Evolutionary conservation across 2,888 invertebrate species (phyloP), one percentile per base, ranked within the genome.

Genomic region (Netelia virgata): DNA sequence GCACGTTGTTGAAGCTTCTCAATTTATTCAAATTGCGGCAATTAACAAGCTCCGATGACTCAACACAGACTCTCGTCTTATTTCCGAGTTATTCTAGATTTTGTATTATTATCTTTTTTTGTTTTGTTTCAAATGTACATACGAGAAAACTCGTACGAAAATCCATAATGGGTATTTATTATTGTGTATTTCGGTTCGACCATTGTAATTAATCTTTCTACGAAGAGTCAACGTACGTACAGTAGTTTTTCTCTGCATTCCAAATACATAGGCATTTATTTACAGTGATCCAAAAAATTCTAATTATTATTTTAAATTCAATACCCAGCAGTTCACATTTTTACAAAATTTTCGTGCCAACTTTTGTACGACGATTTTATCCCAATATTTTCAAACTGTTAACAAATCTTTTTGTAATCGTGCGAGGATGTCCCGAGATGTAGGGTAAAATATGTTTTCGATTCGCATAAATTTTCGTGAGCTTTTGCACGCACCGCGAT

Each of bases 401-500:
- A 36, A 36, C 36, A 36, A 36, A 36, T 36, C 36, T 36, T 36
- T 47, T 47, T 47, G 47, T 47, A 47, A 47, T 14, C 23, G 50
- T 14, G 6, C 36, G 6, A 36, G 36, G 6, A 6, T 36, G 6
- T 6, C 6, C 6, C 36, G 23, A 18, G 14, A 50, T 68, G 23
- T 14, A 68, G 41, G 23, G 61, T 57, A 73, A 57, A 59, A 57
- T 50, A 36, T 57, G n/a, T 53, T 74, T 36, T 55, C 63, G 43
- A 18, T 64, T 77, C 41, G 73, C 80, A 84, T 77, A 81, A 59
- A 81, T 84, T 73, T 73, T 55, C 73, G 53, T 10, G 23, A 64
- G 69, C 64, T 14, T n/a, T 36, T 59, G 66, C 61, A 72, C 72
- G 68, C 66, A 53, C 63, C 1, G 14, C 11, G 36, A 36, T 36